Percentiles rank a stretch among this genome's conserved stretches.
Evolutionary conservation across 2,888 invertebrate genomes (phyloP).

Genomic region (Nezara viridula): DNA sequence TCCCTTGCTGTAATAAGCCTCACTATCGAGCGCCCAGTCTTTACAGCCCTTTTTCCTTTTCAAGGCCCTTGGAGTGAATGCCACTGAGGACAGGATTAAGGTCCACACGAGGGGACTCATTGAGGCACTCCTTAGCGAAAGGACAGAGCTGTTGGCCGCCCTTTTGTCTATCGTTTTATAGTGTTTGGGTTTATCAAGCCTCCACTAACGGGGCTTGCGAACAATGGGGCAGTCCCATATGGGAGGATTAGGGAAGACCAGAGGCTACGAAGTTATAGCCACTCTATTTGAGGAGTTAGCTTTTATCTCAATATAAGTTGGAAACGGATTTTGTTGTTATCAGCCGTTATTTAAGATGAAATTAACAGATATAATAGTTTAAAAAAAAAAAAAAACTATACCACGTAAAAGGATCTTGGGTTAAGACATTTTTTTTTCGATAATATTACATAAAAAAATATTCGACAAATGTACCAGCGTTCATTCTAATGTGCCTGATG

Average conservation of each 20-base stretch:
- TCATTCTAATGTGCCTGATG: too few relatives aligned
- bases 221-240: not conserved
- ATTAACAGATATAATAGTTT: too few relatives aligned
- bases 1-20: not conserved
- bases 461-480: too few relatives aligned
- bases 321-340: not conserved
- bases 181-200: slow-evolving; percentile 16
- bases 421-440: too few relatives aligned
- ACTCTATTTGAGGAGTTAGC: not conserved
- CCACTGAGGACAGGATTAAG: not conserved
- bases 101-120: slow-evolving; percentile 15
- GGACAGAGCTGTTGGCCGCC: not conserved
- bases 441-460: too few relatives aligned
- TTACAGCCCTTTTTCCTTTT: slow-evolving; percentile 7
- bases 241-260: not conserved
- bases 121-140: not conserved
- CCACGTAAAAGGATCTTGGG: too few relatives aligned
- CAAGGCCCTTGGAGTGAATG: not conserved
- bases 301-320: not conserved
- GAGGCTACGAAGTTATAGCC: not conserved
- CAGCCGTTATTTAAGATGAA: not conserved
- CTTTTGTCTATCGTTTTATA: slow-evolving; percentile 37
- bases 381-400: too few relatives aligned
- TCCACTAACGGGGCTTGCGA: not conserved
- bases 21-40: slow-evolving; percentile 23